phyloP scores from a whole-genome alignment of 2,888 invertebrate genomes.

The Rutpela maculata region DNA sequence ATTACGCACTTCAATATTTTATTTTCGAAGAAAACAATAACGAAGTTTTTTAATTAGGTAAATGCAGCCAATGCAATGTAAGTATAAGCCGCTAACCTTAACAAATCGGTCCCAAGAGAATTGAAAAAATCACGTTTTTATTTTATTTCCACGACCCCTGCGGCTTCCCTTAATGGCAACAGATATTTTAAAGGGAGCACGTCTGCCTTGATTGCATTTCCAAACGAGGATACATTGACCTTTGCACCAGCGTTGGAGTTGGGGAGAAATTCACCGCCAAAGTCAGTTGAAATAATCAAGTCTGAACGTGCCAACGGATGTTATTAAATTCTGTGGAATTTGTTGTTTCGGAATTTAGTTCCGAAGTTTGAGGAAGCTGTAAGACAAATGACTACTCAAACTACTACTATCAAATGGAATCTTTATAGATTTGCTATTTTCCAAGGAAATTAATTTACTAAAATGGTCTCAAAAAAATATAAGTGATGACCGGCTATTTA shows the following conservation, averaged over 20 bases:
- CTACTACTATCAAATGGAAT: too few species aligned
- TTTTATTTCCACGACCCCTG: background rate
- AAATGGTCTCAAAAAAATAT: too few species aligned
- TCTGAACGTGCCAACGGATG: background rate
- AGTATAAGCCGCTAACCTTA: background rate
- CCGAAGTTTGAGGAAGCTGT: background rate
- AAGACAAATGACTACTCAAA: background rate
- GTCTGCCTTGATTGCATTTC: background rate
- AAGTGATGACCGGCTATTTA: too few species aligned
- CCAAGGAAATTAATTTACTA: too few species aligned
- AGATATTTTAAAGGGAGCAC: background rate
- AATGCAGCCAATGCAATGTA: too few species aligned
- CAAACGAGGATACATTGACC: conserved; percentile 7
- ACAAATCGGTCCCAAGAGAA: background rate
- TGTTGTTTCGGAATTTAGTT: background rate
- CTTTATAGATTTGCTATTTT: too few species aligned
- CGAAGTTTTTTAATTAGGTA: too few species aligned
- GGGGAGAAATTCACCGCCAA: background rate
- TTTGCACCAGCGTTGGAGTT: background rate
- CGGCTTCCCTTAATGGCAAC: background rate
- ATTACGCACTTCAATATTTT: too few species aligned
- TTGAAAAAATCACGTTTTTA: conserved; percentile 2
- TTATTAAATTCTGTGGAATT: background rate
- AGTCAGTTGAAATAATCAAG: background rate
- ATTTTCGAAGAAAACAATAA: too few species aligned